Base-by-base conservation (phyloP, 1,140 invertebrate genomes). In the Drosophila takahashii region DNA sequence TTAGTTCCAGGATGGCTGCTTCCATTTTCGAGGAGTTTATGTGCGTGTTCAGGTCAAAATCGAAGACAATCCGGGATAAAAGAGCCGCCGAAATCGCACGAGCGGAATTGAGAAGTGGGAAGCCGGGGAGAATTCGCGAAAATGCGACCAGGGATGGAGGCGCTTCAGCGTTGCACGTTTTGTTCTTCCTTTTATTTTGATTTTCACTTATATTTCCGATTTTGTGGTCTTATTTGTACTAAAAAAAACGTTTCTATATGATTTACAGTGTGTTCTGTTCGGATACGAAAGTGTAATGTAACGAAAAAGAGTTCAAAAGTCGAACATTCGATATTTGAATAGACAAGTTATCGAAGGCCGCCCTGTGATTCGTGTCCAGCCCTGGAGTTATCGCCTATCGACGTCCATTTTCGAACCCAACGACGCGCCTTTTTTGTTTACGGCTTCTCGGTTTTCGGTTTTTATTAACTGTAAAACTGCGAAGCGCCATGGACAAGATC, bases 401-500 rank as follows among this genome's bases (percentile, higher is more conserved):
- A 36, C 72, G 66, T 52, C 72, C 83, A 87, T 86, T 81, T 86
- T 86, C 52, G 59, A 86, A 70, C 50, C 1, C 10, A 34, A 44
- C 42, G 66, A 34, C 84, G 81, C 81, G 84, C 84, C 65, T 77
- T 67, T 77, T 87, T 81, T 57, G 44, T 87, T 71, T 66, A 47
- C 45, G 18, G n/a, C 1, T 59, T 42, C 59, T 22, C 22, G 22
- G 22, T 48, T 9, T 32, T 32, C 29, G 29, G 7, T 8, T 2
- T 2, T 2, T 37, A 4, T 32, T 32, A 58, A 51, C 53, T 58
- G 51, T 66, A 48, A n/a, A 39, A 15, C 51, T 47, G 5, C 5
- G 4, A 16, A 39, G n/a, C 27, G n/a, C 9, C 66, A 87, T 89
- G 84, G 76, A 87, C 16, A 84, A 67, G 57, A 84, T 57, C 57